Evolutionary conservation across 2,113 vertebrate species (phyloP).

Genomic region (Centrocercus urophasianus): DNA sequence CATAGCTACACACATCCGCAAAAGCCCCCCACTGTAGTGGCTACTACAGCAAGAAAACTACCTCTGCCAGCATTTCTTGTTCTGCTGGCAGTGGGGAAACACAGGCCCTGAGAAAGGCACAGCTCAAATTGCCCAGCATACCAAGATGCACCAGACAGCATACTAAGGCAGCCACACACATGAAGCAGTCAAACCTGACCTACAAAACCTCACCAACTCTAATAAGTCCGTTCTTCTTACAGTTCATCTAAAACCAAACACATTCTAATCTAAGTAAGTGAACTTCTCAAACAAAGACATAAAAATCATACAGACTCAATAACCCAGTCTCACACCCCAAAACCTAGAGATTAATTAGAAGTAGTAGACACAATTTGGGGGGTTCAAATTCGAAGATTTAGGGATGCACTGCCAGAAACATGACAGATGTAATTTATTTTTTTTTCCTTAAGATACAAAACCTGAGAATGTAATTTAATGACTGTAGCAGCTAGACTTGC

Average conservation of each 20-base stretch:
- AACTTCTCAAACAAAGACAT: not conserved
- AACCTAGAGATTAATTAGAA: not conserved
- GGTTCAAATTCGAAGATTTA: conserved; percentile 35
- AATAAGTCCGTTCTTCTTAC: not conserved
- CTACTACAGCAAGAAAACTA: not conserved
- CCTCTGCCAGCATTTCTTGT: not conserved
- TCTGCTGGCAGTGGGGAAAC: not conserved
- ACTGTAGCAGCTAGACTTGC: not conserved
- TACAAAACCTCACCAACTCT: not conserved
- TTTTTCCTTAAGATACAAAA: not conserved
- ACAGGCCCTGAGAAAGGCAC: not conserved
- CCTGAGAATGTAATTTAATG: conserved; percentile 48
- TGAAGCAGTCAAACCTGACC: not conserved
- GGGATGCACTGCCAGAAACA: conserved; percentile 24
- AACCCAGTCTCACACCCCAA: not conserved
- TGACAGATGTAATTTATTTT: conserved; percentile 47
- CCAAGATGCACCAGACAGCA: rapidly evolving
- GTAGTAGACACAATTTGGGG: not conserved
- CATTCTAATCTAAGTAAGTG: not conserved
- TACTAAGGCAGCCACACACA: not conserved
- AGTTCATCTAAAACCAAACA: not conserved
- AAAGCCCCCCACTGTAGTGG: not conserved
- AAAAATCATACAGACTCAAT: not conserved
- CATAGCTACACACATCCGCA: not conserved
- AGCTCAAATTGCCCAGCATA: not conserved